Conservation (phyloP, 2,888 invertebrate genomes). For the Stenodema calcarata region DNA sequence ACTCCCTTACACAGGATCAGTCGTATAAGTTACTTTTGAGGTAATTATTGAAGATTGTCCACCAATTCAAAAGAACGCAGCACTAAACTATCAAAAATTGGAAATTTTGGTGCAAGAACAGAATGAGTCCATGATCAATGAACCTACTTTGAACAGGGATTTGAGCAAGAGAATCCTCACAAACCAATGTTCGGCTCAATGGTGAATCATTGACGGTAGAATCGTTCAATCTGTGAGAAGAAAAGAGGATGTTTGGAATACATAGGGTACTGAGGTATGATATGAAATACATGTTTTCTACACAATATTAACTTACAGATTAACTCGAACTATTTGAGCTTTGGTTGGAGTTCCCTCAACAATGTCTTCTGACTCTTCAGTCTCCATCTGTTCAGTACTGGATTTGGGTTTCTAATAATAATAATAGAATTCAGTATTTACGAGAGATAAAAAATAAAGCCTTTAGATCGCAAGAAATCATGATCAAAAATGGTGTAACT, state of each 20-base stretch:
- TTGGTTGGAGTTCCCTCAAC: slow-evolving; percentile 10
- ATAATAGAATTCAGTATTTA: neutral
- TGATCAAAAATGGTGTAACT: too few species aligned
- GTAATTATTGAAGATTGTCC: too few species aligned
- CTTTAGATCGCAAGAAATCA: neutral
- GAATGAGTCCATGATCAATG: neutral
- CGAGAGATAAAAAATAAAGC: neutral
- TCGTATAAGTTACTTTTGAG: too few species aligned
- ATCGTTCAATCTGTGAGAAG: neutral
- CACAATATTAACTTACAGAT: neutral
- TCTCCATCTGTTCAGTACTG: neutral
- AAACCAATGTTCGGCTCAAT: neutral
- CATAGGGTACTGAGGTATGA: too few species aligned
- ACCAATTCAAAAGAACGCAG: too few species aligned
- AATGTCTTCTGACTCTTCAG: slow-evolving; percentile 10
- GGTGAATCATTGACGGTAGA: neutral
- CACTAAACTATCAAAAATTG: too few species aligned
- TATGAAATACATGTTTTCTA: too few species aligned
- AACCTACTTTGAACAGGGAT: neutral
- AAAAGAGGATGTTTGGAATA: neutral
- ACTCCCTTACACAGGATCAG: too few species aligned
- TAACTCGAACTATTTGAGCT: neutral
- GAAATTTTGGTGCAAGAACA: too few species aligned
- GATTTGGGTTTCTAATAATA: neutral
- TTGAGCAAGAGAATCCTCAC: neutral